These are phyloP conservation scores for Acholoe squamosa DNA, from an alignment of 2,888 invertebrate genomes.

Conservation along the genomic window DNA sequence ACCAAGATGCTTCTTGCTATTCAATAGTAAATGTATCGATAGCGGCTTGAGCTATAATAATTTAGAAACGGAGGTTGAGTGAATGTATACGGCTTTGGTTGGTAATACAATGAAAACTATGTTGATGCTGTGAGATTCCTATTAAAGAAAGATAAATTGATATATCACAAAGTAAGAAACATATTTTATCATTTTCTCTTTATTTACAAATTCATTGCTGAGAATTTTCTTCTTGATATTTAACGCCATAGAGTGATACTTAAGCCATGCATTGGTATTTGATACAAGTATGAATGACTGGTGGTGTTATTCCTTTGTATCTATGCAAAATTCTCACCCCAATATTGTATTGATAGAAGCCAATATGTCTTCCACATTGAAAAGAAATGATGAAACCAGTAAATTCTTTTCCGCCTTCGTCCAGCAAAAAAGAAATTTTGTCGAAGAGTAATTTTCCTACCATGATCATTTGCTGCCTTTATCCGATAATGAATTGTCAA, in stretches of 20 bases:
- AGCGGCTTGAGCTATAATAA: neutral
- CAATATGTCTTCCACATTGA: slow-evolving; percentile 30
- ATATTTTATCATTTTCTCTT: too few relatives aligned
- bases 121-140: too few relatives aligned
- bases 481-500: neutral
- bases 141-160: too few relatives aligned
- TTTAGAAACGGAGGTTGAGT: neutral
- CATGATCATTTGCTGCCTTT: slow-evolving; percentile 20
- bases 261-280: neutral
- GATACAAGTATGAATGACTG: neutral
- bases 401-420: slow-evolving; percentile 33
- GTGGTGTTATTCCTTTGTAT: neutral
- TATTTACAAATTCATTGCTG: too few relatives aligned
- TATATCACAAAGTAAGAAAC: too few relatives aligned
- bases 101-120: neutral
- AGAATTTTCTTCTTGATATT: too few relatives aligned
- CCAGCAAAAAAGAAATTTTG: slow-evolving; percentile 11
- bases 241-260: too few relatives aligned
- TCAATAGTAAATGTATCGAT: too few relatives aligned
- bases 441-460: neutral
- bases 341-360: neutral
- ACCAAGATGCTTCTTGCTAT: too few relatives aligned
- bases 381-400: neutral
- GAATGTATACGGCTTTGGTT: neutral
- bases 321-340: slow-evolving; percentile 12